Base-by-base conservation (phyloP, 2,113 vertebrate species). In the Epinephelus lanceolatus region DNA sequence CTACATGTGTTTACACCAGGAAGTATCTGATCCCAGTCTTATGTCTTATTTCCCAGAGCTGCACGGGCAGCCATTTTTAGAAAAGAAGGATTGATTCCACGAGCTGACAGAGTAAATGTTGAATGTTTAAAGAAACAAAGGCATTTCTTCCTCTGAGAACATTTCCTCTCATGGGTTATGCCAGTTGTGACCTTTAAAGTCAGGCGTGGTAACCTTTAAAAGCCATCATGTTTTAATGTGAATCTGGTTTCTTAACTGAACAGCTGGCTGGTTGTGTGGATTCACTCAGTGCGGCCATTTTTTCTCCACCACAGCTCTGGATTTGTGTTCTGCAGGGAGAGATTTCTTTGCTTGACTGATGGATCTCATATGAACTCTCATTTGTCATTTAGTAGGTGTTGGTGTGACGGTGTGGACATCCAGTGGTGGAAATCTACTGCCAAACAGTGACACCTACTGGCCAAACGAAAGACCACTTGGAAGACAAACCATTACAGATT, bases 391-490 rank as follows among this genome's bases (percentile, higher is more conserved):
- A 23, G n/a, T 27, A 21, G 37, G 23, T 65, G 66, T 42, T 66
- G n/a, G 0, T 52, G 27, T 81, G 83, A 62, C 21, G 49, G 37
- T 76, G 53, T 11, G 12, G 30, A 30, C 30, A 30, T 30, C 30
- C 30, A 27, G 56, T 12, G 3, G 47, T 10, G 23, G 19, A 25
- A 62, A 69, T 80, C 27, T 19, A 33, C 80, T 86, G 84, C 27
- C 17, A 55, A 73, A 91, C 51, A 91, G 86, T 71, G 93, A 86
- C 93, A 87, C 72, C 94, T 91, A 78, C 70, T 91, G 94, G 84
- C 3, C 30, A 30, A 63, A 51, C 8, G 1, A 15, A 18, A 45
- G 8, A 45, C 27, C 9, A 56, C 12, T 27, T 61, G 14, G 33
- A 60, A 23, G 49, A 33, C 8, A 59, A 37, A 37, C 33, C 33